These are phyloP conservation scores for Pseudomugil gertrudae DNA, from an alignment of 2,797 vertebrate genomes.

Conservation along the genomic window DNA sequence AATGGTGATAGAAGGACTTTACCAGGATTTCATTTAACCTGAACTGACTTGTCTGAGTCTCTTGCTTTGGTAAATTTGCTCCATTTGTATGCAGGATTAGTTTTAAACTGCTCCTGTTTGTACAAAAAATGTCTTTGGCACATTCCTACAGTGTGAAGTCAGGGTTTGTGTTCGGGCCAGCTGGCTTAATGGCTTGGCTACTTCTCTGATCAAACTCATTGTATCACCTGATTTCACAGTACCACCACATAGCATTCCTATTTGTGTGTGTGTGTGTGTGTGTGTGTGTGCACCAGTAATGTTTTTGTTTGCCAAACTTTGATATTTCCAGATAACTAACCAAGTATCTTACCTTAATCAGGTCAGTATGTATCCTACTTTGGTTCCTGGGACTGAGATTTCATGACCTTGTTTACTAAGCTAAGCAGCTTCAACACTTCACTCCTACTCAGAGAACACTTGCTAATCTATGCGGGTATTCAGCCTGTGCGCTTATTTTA, in stretches of 20 bases:
- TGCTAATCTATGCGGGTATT: neutral
- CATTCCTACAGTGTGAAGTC: conserved; percentile 44
- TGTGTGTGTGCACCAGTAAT: conserved; percentile 17
- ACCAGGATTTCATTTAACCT: neutral
- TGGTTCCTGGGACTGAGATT: conserved; percentile 3
- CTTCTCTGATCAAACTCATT: conserved; percentile 59
- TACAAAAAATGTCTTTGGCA: conserved; percentile 44
- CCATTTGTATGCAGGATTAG: neutral
- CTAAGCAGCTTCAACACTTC: neutral
- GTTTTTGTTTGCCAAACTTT: conserved; percentile 35
- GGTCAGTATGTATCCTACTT: neutral
- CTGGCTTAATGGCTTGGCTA: conserved; percentile 52
- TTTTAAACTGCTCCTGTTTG: neutral
- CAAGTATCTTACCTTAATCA: conserved; percentile 8
- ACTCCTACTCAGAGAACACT: neutral
- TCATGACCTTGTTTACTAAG: too few species aligned
- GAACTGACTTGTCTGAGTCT: neutral
- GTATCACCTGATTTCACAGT: conserved; percentile 53
- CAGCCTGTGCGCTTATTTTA: neutral
- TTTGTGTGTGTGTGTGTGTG: neutral
- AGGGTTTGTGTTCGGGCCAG: conserved; percentile 59
- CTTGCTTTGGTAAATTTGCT: neutral
- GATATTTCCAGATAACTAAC: conserved; percentile 15
- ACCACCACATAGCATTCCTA: conserved; percentile 50
- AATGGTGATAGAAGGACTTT: neutral